Evolutionary conservation across 2,113 vertebrate genomes (phyloP).

Genomic region (Rhea pennata): DNA sequence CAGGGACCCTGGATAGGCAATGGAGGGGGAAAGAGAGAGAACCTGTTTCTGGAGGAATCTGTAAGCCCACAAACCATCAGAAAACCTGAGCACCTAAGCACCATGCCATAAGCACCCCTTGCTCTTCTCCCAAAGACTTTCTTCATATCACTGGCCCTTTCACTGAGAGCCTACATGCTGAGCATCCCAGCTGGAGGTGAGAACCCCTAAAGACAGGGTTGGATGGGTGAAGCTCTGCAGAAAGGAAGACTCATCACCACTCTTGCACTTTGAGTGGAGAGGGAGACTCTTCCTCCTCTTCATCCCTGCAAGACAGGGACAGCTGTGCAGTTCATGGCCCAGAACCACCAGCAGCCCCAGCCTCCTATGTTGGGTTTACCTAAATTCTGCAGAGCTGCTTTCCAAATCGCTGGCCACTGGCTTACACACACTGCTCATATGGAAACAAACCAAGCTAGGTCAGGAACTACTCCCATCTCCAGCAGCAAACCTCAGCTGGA

Average conservation of each 20-base stretch:
- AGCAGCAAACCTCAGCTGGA: background rate
- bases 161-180: background rate
- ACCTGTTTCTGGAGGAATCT: too few species aligned
- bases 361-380: background rate
- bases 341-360: background rate
- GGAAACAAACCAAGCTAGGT: background rate
- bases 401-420: background rate
- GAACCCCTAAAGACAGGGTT: background rate
- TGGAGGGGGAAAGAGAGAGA: background rate
- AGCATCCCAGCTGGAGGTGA: background rate
- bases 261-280: background rate
- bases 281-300: background rate
- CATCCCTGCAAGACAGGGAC: background rate
- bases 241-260: background rate
- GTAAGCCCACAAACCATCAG: background rate
- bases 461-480: background rate
- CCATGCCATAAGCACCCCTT: background rate
- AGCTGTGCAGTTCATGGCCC: background rate
- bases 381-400: background rate
- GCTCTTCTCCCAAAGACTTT: background rate
- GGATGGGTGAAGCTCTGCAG: background rate
- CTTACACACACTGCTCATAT: fast-evolving
- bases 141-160: background rate
- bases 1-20: background rate
- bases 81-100: background rate